A percentile compares a stretch with the other conserved stretches of the same genome.
Evolutionary conservation across 2,888 invertebrate genomes (phyloP).

Genomic region (Acanthococcus lagerstroemiae): DNA sequence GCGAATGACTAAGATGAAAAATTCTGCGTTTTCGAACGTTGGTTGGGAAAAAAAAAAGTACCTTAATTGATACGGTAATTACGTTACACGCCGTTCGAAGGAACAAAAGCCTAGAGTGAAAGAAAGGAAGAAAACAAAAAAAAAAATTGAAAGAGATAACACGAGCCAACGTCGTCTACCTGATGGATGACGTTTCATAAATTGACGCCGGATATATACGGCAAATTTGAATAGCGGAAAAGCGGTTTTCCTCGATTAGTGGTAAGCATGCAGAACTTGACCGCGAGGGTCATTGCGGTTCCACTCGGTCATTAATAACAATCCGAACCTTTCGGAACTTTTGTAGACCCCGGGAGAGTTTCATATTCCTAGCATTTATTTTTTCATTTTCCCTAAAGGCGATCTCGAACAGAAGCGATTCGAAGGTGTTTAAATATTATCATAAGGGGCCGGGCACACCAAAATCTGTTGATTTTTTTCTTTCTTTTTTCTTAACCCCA

Average conservation of each 20-base stretch:
- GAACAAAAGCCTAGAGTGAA: conserved; percentile 5
- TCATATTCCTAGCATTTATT: conserved; percentile 10
- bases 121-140: not conserved
- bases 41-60: conserved; percentile 3
- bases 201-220: conserved; percentile 15
- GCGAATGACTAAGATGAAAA: conserved; percentile 21
- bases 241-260: conserved; percentile 27
- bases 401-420: no score
- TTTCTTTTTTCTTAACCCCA: no score
- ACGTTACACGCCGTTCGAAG: conserved; percentile 10
- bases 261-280: conserved; percentile 23
- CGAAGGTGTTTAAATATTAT: no score
- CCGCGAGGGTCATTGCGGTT: conserved; percentile 27
- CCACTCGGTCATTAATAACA: conserved; percentile 24
- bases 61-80: conserved; percentile 25
- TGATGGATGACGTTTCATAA: conserved; percentile 28
- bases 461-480: no score
- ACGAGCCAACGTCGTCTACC: conserved; percentile 16
- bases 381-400: not conserved
- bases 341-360: conserved; percentile 7
- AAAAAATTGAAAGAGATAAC: conserved; percentile 16
- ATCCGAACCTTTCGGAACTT: conserved; percentile 18
- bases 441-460: no score
- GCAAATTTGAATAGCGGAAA: conserved; percentile 26
- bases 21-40: conserved; percentile 7